Evolutionary conservation across 2,797 vertebrate genomes (phyloP), one percentile per base, ranked within the genome.

Genomic region (Oryzias sinensis): DNA sequence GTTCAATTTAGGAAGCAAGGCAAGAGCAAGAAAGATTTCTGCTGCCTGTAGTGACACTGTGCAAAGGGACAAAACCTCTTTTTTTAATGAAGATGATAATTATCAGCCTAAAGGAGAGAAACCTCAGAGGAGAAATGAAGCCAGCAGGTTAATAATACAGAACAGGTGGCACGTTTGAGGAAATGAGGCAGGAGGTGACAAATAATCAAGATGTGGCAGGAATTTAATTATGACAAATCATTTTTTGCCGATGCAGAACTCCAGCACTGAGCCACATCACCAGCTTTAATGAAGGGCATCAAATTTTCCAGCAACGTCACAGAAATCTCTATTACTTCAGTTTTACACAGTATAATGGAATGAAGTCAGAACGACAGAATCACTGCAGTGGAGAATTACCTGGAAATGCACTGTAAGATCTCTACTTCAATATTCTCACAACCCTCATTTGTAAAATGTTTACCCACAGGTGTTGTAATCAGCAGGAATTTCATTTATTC

Each of bases 281-380:
- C 56, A 59, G 24, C 17, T 16, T 49, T 72, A 62, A 76, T 66
- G 54, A 76, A 72, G 42, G 47, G 3, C 65, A 47, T 20, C 49
- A 52, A 43, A 11, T 33, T 37, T 55, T 62, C 46, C 14, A 52
- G 63, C 47, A 42, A 29, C 24, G 51, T 49, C 54, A 52, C 49
- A 48, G 42, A 54, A 58, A 20, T 20, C 16, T 27, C 53, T 50
- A 16, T 8, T 41, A 18, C 22, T 1, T n/a, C n/a, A 53, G 63
- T 59, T 62, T 49, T 40, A 65, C 47, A 53, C 8, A 33, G 7
- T 29, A 29, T 7, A 29, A 29, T 29, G 27, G 27, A 29, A 29
- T 29, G 7, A 29, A 29, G 27, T 29, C 27, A 27, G 3, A 27
- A 27, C 27, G 5, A 27, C 27, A 1, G 18, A 18, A 18, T 18